A percentile compares a stretch with the other conserved stretches of the same genome.
Conservation (phyloP, 2,113 vertebrate genomes). For the Nesoenas mayeri region DNA sequence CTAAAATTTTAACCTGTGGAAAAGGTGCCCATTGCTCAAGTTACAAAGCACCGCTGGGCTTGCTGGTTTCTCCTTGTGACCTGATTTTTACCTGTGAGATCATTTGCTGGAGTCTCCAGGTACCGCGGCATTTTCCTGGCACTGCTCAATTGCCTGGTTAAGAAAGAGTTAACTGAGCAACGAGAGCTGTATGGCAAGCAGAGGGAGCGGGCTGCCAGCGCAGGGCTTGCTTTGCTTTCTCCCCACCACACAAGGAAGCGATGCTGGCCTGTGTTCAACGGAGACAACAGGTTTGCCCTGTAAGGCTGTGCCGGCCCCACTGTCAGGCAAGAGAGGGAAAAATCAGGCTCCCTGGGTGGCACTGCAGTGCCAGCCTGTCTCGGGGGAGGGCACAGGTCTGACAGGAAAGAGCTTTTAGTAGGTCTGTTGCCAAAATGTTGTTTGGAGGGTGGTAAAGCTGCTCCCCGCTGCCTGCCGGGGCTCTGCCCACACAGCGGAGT, state of each 20-base stretch:
- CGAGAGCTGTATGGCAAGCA: not conserved
- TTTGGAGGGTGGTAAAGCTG: not conserved
- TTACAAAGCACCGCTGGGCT: not conserved
- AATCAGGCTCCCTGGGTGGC: not conserved
- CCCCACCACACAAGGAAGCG: not conserved
- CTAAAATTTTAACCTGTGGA: not conserved
- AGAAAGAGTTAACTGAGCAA: not conserved
- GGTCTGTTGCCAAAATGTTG: not conserved
- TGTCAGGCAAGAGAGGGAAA: not conserved
- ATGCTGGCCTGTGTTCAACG: not conserved
- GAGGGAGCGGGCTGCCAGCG: not conserved
- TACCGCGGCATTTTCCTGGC: not conserved
- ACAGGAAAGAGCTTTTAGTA: not conserved
- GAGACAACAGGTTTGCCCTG: not conserved
- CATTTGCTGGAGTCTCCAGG: not conserved
- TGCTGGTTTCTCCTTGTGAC: not conserved
- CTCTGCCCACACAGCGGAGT: fast-evolving
- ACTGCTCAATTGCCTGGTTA: not conserved
- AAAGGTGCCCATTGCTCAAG: not conserved
- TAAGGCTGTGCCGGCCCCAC: not conserved
- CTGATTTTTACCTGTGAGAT: not conserved
- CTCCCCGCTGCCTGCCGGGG: not conserved
- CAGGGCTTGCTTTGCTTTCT: not conserved
- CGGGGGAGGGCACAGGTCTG: not conserved
- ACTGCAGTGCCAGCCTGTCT: not conserved